Evolutionary conservation across 2,113 vertebrate species (phyloP), one percentile per base, ranked within the genome.

Genomic region (Sclerurus mexicanus): DNA sequence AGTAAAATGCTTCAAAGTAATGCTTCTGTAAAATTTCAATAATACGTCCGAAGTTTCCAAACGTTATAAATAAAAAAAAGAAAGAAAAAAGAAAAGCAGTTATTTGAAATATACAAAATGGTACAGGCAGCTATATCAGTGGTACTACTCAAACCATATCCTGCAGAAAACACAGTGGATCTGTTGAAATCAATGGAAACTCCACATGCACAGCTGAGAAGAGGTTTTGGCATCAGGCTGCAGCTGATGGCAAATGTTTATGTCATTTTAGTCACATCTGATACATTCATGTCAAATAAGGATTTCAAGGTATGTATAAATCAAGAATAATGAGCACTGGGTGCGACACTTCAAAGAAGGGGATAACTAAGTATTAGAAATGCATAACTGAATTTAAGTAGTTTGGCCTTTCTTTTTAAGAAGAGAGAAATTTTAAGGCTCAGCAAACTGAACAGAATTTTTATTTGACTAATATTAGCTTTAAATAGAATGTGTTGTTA

Each of bases 401-500:
- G 30, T 37, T 42, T 90, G 53, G 66, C 24, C 67, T 81, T 93
- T 89, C 77, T 66, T 91, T 88, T 89, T 82, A 93, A 95, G 60
- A 92, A 94, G 39, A 87, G 55, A 68, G 42, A 66, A 73, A 93
- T 73, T 80, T 64, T 87, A 82, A 96, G 83, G 88, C 44, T 90
- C 49, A 89, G 76, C 16, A 92, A 84, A 50, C 73, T 81, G 76
- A 63, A 90, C 42, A 77, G 50, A 94, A 72, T 96, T 96, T 96
- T 94, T 91, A 93, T 95, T 97, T 95, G 53, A 88, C 94, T 96
- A 96, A 97, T 93, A 96, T 89, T 95, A 95, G 66, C 68, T 97
- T 96, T 96, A 95, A 97, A 96, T 93, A 84, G 95, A 97, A 96
- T 10, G 64, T 39, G 77, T 42, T 95, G 73, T 80, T 96, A 97